Evolutionary conservation across 2,113 vertebrate species (phyloP).

Genomic region (Lycaon pictus): DNA sequence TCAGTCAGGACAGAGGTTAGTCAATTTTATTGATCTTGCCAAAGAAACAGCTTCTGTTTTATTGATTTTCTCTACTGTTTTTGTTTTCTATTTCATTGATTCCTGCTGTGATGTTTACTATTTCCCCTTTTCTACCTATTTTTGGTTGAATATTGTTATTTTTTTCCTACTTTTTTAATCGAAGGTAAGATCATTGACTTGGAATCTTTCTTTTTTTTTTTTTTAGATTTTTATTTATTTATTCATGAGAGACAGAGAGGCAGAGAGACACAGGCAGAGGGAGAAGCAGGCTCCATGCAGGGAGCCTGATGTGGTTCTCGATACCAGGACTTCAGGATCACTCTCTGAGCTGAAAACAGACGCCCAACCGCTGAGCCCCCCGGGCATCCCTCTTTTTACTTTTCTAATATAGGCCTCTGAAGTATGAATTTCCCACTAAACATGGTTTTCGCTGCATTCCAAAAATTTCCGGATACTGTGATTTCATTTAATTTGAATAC

Average conservation of each 20-base stretch:
- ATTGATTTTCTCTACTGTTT: not conserved
- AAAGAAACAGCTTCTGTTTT: not conserved
- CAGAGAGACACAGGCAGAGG: too few relatives aligned
- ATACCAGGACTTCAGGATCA: too few relatives aligned
- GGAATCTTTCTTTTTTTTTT: not conserved
- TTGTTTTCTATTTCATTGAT: not conserved
- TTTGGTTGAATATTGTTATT: not conserved
- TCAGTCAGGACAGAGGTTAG: not conserved
- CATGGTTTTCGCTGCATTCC: not conserved
- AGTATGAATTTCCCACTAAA: not conserved
- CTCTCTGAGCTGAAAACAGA: too few relatives aligned
- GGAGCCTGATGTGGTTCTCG: too few relatives aligned
- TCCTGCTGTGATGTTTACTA: not conserved
- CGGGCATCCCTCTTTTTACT: not conserved
- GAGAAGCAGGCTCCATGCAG: too few relatives aligned
- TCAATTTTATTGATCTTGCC: not conserved
- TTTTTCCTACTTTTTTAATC: not conserved
- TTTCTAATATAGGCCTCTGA: not conserved
- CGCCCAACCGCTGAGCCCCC: too few relatives aligned
- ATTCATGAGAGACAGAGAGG: too few relatives aligned
- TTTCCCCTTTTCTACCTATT: not conserved
- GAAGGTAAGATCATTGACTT: not conserved
- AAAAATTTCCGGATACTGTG: not conserved
- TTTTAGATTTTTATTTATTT: too few relatives aligned
- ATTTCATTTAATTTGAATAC: constrained; percentile 2